A percentile compares a stretch with the other conserved stretches of the same genome.
Conservation (phyloP, 1,140 invertebrate species). For the Drosophila tani region DNA sequence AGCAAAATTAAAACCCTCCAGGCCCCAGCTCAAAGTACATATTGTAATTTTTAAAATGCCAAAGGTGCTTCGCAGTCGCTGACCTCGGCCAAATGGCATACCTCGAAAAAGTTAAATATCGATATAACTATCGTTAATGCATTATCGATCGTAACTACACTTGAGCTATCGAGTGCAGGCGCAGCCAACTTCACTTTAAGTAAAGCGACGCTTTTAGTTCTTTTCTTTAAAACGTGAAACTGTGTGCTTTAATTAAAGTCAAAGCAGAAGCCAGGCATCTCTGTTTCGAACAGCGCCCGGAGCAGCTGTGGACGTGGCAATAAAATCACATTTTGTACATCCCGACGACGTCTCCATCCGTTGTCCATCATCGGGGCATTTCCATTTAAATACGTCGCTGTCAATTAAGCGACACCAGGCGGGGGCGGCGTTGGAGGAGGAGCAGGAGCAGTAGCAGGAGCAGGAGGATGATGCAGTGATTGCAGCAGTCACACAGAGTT, state of each 20-base stretch:
- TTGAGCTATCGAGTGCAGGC: no score
- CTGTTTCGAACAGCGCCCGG: conserved; percentile 4
- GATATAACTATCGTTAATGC: no score
- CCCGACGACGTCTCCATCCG: conserved; percentile 24
- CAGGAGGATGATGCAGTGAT: conserved; percentile 32
- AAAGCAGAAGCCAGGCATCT: neutral
- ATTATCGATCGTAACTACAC: no score
- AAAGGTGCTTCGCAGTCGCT: no score
- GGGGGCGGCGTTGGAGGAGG: neutral
- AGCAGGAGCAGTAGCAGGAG: neutral
- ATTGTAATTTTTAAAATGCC: no score
- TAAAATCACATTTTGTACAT: conserved; percentile 55
- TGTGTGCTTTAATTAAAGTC: neutral
- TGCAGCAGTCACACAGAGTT: conserved; percentile 34
- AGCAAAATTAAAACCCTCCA: no score
- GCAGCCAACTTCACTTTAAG: no score
- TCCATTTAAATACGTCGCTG: conserved; percentile 62
- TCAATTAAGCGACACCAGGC: conserved; percentile 62
- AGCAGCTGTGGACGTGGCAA: conserved; percentile 38
- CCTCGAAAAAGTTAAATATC: no score
- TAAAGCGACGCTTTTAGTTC: no score
- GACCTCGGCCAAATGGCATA: no score
- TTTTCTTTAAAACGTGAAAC: no score
- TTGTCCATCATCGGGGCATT: conserved; percentile 39
- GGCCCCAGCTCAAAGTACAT: no score